phyloP scores from a whole-genome alignment of 1,140 invertebrate species.

The Callitettix versicolor region DNA sequence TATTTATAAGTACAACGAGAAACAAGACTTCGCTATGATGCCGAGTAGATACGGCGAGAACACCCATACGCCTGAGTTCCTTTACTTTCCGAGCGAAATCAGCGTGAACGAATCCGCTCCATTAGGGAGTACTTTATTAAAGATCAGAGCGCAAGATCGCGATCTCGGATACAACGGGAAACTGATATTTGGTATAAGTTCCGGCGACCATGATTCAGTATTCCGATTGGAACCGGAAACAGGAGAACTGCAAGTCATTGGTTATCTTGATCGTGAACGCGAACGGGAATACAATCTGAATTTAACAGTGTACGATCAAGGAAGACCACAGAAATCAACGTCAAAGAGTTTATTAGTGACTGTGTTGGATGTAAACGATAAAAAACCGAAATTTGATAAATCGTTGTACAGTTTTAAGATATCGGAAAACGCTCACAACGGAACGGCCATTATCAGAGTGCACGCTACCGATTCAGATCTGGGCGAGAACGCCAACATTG shows the following conservation, averaged over 20 bases:
- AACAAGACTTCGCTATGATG: constrained; percentile 58
- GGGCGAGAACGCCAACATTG: constrained; percentile 66
- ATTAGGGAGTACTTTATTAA: constrained; percentile 59
- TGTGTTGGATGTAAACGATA: constrained; percentile 77
- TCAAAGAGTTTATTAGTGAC: constrained; percentile 63
- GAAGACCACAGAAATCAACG: constrained; percentile 61
- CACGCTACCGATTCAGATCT: constrained; percentile 78
- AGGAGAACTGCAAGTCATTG: constrained; percentile 72
- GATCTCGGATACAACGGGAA: constrained; percentile 86
- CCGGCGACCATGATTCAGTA: constrained; percentile 75
- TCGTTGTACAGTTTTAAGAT: constrained; percentile 68
- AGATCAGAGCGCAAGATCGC: constrained; percentile 65
- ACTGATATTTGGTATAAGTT: constrained; percentile 72
- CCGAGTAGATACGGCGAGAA: constrained; percentile 76
- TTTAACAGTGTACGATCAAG: constrained; percentile 78
- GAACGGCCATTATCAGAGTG: constrained; percentile 65
- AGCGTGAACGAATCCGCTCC: constrained; percentile 77
- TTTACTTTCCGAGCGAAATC: constrained; percentile 62
- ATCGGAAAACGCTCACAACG: constrained; percentile 72
- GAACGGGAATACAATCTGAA: constrained; percentile 74
- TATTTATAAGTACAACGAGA: constrained; percentile 36
- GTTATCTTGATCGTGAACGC: constrained; percentile 78
- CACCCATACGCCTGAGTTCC: constrained; percentile 67
- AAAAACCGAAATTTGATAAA: constrained; percentile 73
- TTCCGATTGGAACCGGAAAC: constrained; percentile 76